These are phyloP conservation scores for Variabilichromis moorii DNA, from an alignment of 2,113 vertebrate species.

Conservation along the genomic window DNA sequence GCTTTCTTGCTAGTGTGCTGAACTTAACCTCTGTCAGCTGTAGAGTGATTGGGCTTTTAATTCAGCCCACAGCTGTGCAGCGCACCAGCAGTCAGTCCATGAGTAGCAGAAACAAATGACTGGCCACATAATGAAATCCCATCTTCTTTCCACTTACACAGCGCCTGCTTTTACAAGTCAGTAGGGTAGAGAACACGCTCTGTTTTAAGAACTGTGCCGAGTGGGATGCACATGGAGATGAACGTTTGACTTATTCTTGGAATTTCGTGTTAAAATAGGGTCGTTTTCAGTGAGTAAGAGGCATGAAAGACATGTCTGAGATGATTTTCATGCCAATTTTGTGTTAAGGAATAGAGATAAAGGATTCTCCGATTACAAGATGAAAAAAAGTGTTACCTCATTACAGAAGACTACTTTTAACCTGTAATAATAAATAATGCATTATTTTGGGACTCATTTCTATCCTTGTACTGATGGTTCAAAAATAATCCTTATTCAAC, in stretches of 20 bases:
- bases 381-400: neutral
- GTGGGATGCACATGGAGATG: neutral
- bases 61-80: constrained; percentile 9
- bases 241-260: neutral
- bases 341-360: neutral
- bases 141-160: neutral
- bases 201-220: neutral
- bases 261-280: neutral
- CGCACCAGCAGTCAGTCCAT: neutral
- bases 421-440: neutral
- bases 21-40: constrained; percentile 7
- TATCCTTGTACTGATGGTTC: neutral
- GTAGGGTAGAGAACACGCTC: neutral
- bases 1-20: neutral
- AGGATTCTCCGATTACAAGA: neutral
- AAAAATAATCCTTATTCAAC: neutral
- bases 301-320: neutral
- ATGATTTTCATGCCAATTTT: neutral
- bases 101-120: neutral
- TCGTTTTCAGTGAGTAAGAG: neutral
- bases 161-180: neutral
- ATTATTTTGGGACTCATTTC: neutral
- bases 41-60: constrained; percentile 9
- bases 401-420: neutral
- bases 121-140: neutral